Base-by-base conservation (phyloP, 2,797 vertebrate genomes). In the Pyrocephalus nanus region DNA sequence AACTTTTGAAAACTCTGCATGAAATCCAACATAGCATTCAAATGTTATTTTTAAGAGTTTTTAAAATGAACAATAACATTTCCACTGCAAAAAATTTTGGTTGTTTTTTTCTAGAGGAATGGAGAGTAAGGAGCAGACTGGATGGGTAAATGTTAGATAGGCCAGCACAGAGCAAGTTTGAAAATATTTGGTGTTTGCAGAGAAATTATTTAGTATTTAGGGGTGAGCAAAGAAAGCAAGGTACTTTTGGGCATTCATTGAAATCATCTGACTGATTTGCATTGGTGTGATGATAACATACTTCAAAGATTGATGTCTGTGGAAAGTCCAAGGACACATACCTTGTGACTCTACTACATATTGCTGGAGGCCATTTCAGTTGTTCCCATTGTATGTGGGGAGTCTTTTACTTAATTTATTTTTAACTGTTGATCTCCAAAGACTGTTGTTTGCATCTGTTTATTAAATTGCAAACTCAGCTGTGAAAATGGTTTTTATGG, bases 381-480 rank as follows among this genome's bases (percentile, higher is more conserved):
- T 50, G 36, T 92, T 96, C 91, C 57, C 91, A 69, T 45, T 92
- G 96, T 86, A 89, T 88, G 78, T 95, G 90, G 83, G 91, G 92
- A 94, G 94, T 96, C 95, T 88, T 95, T 79, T 57, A 93, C 72
- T 90, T 86, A 30, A 90, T 97, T 97, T 97, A 72, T 93, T 97
- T 97, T 97, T 92, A 96, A 97, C 96, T 96, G 96, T 96, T 97
- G 96, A 96, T 97, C 96, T 96, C 95, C 58, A 43, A 94, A 90
- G 92, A 89, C 94, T 94, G 80, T 94, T 97, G 96, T 97, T 97
- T 97, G 96, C 96, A 90, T 98, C 95, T 98, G 96, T 97, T 97
- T 98, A 97, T 97, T 96, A 98, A 98, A 97, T 97, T 95, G 89
- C 73, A 58, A 97, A 95, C 92, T 98, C 96, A 97, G 97, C 97